Percentiles rank a stretch among this genome's conserved stretches.
Conservation (phyloP, 2,888 invertebrate genomes). For the Synergus itoensis region DNA sequence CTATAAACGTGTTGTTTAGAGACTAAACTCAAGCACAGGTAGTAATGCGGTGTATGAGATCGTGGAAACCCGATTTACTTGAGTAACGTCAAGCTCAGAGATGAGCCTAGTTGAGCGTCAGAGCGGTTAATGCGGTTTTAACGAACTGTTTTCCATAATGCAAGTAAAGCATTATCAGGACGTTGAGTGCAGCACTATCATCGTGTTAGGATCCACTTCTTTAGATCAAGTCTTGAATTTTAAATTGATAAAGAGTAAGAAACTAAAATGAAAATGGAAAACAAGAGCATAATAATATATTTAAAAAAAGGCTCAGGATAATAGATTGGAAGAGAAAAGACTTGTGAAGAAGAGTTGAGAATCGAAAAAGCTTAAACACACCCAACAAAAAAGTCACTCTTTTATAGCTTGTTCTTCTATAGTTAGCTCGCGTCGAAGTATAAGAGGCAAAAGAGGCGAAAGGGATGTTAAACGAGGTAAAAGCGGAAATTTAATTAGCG, state of each 20-base stretch:
- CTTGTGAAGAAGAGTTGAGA: slow-evolving; percentile 19
- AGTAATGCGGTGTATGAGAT: slow-evolving; percentile 5
- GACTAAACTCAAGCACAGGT: not conserved
- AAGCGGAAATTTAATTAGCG: slow-evolving; percentile 63
- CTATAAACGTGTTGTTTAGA: not conserved
- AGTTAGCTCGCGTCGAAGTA: slow-evolving; percentile 41
- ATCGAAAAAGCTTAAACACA: slow-evolving; percentile 35
- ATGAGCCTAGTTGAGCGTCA: slow-evolving; percentile 35
- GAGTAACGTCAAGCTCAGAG: not conserved
- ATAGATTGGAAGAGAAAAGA: not conserved
- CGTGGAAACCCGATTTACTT: slow-evolving; percentile 29
- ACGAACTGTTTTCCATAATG: slow-evolving; percentile 71
- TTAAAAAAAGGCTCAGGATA: not conserved
- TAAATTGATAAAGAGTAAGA: slow-evolving; percentile 55
- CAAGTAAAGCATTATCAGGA: slow-evolving; percentile 68
- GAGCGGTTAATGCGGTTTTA: slow-evolving; percentile 63
- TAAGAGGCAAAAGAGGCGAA: slow-evolving; percentile 15
- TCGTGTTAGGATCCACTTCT: slow-evolving; percentile 43
- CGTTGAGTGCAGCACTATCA: slow-evolving; percentile 58
- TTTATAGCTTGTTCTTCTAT: not conserved
- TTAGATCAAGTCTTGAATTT: slow-evolving; percentile 53
- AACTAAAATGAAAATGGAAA: not conserved
- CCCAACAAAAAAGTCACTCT: slow-evolving; percentile 9
- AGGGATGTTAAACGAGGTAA: slow-evolving; percentile 18
- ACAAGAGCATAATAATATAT: not conserved